Evolutionary conservation across 2,888 invertebrate species (phyloP).

Genomic region (Corbicula japonica): DNA sequence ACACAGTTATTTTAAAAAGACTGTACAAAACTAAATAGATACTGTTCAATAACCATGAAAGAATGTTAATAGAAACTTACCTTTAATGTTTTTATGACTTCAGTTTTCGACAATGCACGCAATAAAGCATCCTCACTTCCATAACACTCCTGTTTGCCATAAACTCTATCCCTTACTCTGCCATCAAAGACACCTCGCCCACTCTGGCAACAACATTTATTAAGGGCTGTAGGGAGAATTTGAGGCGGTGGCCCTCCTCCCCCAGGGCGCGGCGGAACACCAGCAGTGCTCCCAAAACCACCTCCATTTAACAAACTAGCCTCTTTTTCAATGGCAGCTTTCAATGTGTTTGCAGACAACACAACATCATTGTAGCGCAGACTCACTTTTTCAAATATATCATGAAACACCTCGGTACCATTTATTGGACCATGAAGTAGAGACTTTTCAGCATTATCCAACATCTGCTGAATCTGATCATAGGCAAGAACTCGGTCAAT

Average conservation of each 20-base stretch:
- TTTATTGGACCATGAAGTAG: slow-evolving; percentile 38
- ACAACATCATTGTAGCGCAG: slow-evolving; percentile 47
- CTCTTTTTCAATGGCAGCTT: slow-evolving; percentile 38
- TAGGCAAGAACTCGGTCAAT: slow-evolving; percentile 42
- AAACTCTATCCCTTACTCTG: slow-evolving; percentile 44
- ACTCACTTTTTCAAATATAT: slow-evolving; percentile 37
- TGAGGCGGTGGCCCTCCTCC: slow-evolving; percentile 2
- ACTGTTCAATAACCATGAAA: not conserved
- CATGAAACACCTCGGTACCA: slow-evolving; percentile 41
- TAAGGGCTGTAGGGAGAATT: not conserved
- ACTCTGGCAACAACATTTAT: slow-evolving; percentile 33
- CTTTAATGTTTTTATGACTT: slow-evolving; percentile 33
- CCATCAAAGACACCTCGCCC: slow-evolving; percentile 36
- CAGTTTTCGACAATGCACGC: slow-evolving; percentile 17
- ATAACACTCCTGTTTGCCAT: slow-evolving; percentile 44
- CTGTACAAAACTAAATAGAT: too few relatives aligned
- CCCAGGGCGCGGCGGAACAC: slow-evolving; percentile 4
- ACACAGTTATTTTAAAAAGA: too few relatives aligned
- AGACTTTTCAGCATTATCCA: slow-evolving; percentile 37
- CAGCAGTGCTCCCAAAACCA: not conserved
- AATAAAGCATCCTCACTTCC: slow-evolving; percentile 40
- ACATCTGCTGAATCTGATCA: slow-evolving; percentile 39
- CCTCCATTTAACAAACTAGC: not conserved
- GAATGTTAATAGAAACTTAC: slow-evolving; percentile 11
- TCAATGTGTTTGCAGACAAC: slow-evolving; percentile 36